Base-by-base conservation (phyloP, 2,113 vertebrate genomes). In the Phoxinus phoxinus region DNA sequence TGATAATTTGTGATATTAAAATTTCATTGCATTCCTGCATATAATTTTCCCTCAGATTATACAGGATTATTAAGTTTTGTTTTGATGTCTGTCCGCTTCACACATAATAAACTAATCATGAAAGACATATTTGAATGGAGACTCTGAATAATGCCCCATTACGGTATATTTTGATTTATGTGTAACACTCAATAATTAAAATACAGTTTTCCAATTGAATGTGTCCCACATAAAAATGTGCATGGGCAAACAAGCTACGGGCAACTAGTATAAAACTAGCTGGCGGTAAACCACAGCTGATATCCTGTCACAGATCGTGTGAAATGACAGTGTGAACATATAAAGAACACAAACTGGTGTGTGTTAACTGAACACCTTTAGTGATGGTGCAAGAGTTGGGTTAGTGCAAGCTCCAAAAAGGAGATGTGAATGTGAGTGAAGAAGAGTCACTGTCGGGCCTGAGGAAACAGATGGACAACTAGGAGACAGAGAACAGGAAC, bases 381-480 rank as follows among this genome's bases (percentile, higher is more conserved):
- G 44, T 69, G 27, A 21, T 67, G 10, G 35, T 63, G 0, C 56
- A 27, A 65, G 15, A 65, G 37, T 25, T 44, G 35, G 6, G 2
- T 27, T 61, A 80, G 23, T 44, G 77, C n/a, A 61, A 27, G 44
- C 23, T 59, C 13, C 3, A 6, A 78, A 56, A 87, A 80, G 44
- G 72, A 80, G 86, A 89, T 79, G 65, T 75, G 84, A 84, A 86
- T 84, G 76, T 61, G 85, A 81, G 65, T 75, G 37, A 17, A 79
- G 81, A 81, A 84, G 63, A 81, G 27, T 81, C 32, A 53, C 69
- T 74, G 6, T 86, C 32, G 48, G 72, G 23, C 27, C 53, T 78
- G 67, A 88, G 86, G 84, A 89, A 89, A 88, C 88, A 87, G 86
- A 89, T 89, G 86, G 84, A 35, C 58, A 65, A 35, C 46, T 84